Evolutionary conservation across 1,140 invertebrate genomes (phyloP).

Genomic region (Carposina sasakii): DNA sequence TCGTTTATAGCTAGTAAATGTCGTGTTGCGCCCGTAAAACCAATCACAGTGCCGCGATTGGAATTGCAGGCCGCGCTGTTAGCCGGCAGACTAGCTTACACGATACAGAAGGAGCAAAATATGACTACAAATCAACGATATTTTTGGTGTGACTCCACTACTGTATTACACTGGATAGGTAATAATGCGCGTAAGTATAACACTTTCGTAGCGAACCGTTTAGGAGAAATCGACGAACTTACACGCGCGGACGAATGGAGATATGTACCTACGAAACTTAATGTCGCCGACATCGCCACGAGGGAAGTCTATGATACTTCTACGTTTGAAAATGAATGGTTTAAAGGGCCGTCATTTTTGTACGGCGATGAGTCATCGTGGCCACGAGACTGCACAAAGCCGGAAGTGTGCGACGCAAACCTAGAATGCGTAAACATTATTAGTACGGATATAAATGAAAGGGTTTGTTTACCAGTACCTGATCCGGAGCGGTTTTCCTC

Average conservation of each 20-base stretch:
- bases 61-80: constrained; percentile 16
- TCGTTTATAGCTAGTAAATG: constrained; percentile 17
- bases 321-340: constrained; percentile 8
- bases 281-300: constrained; percentile 38
- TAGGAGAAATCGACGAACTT: constrained; percentile 38
- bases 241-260: constrained; percentile 29
- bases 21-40: constrained; percentile 22
- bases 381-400: background rate
- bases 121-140: background rate
- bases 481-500: constrained; percentile 4
- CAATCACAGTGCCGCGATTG: constrained; percentile 6
- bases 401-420: background rate
- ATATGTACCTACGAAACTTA: constrained; percentile 33
- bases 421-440: background rate
- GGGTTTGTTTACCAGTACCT: background rate
- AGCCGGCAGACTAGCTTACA: constrained; percentile 11
- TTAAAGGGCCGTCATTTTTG: constrained; percentile 10
- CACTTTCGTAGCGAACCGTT: constrained; percentile 28
- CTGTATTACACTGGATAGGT: constrained; percentile 36
- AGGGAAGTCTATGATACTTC: constrained; percentile 2
- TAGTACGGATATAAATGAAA: no score
- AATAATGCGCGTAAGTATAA: constrained; percentile 29
- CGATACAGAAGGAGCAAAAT: constrained; percentile 13
- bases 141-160: constrained; percentile 38
- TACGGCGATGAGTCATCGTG: background rate